Evolutionary conservation across 2,797 vertebrate species (phyloP).

Genomic region (Anniella stebbinsi): DNA sequence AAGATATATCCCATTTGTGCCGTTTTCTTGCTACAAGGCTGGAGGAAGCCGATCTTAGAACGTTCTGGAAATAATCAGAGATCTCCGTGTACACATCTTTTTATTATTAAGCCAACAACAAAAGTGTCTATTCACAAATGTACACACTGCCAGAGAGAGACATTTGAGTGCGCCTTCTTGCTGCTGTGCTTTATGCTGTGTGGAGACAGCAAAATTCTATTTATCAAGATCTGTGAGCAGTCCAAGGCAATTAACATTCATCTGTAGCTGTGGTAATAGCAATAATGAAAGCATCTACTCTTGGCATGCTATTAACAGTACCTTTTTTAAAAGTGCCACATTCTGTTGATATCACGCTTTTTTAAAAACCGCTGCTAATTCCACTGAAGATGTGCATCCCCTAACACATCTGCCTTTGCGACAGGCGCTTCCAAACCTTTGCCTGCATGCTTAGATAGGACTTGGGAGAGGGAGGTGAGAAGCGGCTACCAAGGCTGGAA

Average conservation of each 20-base stretch:
- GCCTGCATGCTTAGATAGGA: too few relatives aligned
- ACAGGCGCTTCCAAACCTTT: neutral
- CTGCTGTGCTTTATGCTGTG: conserved; percentile 3
- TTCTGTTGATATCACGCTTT: neutral
- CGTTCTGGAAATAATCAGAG: conserved; percentile 19
- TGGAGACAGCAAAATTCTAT: conserved; percentile 18
- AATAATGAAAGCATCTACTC: conserved; percentile 23
- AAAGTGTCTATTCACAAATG: conserved; percentile 11
- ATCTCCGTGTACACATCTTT: neutral
- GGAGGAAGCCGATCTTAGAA: neutral
- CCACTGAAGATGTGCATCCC: neutral
- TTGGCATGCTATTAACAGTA: conserved; percentile 2
- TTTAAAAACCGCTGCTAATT: neutral
- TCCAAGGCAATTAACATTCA: conserved; percentile 44
- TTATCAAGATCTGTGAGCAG: conserved; percentile 27
- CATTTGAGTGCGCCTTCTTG: neutral
- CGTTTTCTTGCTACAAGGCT: neutral
- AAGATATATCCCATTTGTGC: neutral
- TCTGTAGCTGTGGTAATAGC: conserved; percentile 28
- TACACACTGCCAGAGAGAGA: conserved; percentile 6
- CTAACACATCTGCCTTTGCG: neutral
- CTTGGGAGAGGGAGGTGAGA: neutral
- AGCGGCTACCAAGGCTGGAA: neutral
- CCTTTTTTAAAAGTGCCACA: neutral
- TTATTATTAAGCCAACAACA: conserved; percentile 28